Conservation (phyloP, 2,888 invertebrate species). For the Nymphalis polychloros region DNA sequence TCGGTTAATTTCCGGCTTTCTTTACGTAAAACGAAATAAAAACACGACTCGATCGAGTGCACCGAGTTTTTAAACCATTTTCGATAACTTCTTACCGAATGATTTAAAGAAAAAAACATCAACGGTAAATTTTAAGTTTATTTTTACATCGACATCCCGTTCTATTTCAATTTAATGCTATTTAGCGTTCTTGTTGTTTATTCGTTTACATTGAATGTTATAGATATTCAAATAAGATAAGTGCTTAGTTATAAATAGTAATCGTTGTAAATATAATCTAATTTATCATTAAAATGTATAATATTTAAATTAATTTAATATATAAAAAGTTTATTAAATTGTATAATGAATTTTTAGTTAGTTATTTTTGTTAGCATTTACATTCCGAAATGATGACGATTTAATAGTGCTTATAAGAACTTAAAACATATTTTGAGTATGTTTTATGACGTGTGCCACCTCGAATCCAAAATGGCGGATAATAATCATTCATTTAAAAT, state of each 20-base stretch:
- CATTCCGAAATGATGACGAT: too few relatives aligned
- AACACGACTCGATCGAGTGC: conserved; percentile 35
- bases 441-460: too few relatives aligned
- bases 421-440: too few relatives aligned
- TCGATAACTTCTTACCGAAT: conserved; percentile 15
- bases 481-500: neutral
- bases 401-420: too few relatives aligned
- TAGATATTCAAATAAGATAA: neutral
- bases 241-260: too few relatives aligned
- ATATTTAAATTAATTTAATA: neutral
- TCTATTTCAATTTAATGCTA: conserved; percentile 24
- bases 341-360: too few relatives aligned
- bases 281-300: too few relatives aligned
- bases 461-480: too few relatives aligned
- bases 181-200: conserved; percentile 1
- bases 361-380: too few relatives aligned
- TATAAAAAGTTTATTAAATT: too few relatives aligned
- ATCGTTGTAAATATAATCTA: too few relatives aligned
- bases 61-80: conserved; percentile 22
- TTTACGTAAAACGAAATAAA: conserved; percentile 52
- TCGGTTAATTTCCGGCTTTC: conserved; percentile 65
- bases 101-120: neutral
- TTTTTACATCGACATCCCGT: conserved; percentile 11
- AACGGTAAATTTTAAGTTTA: conserved; percentile 3
- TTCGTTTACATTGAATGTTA: neutral